phyloP scores from a whole-genome alignment of 2,797 vertebrate genomes.

The Leptodactylus fallax region DNA sequence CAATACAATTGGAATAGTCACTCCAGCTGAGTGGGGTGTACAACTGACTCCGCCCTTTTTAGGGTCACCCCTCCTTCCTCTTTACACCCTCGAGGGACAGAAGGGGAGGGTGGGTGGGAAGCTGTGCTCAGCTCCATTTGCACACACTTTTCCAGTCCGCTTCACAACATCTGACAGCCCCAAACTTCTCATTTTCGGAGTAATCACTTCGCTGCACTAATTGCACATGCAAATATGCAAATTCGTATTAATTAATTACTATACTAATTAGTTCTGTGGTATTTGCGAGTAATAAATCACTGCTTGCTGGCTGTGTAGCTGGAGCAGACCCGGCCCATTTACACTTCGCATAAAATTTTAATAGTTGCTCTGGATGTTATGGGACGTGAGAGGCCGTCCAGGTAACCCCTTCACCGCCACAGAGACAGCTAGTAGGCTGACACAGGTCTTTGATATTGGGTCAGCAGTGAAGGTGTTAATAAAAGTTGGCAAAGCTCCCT shows the following conservation, averaged over 20 bases:
- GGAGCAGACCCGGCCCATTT: constrained; percentile 84
- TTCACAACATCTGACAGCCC: constrained; percentile 85
- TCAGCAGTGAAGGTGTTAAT: constrained; percentile 41
- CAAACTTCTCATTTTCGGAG: constrained; percentile 91
- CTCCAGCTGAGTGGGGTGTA: constrained; percentile 53
- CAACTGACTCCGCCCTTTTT: constrained; percentile 34
- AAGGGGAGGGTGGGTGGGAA: constrained; percentile 31
- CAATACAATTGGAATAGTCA: not conserved
- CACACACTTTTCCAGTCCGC: constrained; percentile 79
- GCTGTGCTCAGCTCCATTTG: constrained; percentile 70
- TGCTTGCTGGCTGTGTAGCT: constrained; percentile 90
- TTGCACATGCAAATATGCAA: constrained; percentile 99
- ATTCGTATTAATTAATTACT: constrained; percentile 99
- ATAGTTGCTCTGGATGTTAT: constrained; percentile 84
- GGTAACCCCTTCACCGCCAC: constrained; percentile 60
- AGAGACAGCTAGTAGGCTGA: constrained; percentile 12
- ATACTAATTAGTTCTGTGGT: constrained; percentile 99
- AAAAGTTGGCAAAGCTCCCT: constrained; percentile 51
- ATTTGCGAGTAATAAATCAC: constrained; percentile 99
- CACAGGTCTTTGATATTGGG: not conserved
- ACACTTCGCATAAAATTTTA: constrained; percentile 85
- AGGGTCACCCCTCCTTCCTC: constrained; percentile 24
- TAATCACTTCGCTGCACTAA: constrained; percentile 94
- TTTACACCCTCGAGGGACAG: constrained; percentile 40
- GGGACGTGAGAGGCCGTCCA: constrained; percentile 72